Evolutionary conservation across 2,888 invertebrate genomes (phyloP).

Genomic region (Lochmaea crataegi): DNA sequence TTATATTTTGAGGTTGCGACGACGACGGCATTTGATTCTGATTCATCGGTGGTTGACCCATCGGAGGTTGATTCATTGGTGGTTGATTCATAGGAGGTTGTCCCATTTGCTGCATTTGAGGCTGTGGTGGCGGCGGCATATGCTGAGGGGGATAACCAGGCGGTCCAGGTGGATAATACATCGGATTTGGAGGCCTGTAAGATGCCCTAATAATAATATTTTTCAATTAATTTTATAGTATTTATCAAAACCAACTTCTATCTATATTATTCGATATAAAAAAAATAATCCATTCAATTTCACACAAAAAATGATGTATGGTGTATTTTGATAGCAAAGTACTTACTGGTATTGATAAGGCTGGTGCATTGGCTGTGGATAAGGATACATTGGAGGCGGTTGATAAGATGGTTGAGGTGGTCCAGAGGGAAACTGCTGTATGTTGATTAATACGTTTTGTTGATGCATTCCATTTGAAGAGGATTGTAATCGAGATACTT

Average conservation of each 20-base stretch:
- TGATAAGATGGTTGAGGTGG: constrained; percentile 64
- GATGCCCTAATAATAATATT: constrained; percentile 50
- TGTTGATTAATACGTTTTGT: constrained; percentile 75
- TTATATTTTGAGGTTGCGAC: constrained; percentile 48
- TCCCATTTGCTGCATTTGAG: constrained; percentile 60
- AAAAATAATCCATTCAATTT: too few relatives aligned
- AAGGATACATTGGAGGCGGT: constrained; percentile 65
- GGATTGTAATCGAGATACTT: constrained; percentile 63
- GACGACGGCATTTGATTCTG: constrained; percentile 45
- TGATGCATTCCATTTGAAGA: constrained; percentile 67
- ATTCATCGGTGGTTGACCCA: constrained; percentile 48
- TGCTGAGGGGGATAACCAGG: constrained; percentile 65
- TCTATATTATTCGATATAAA: too few relatives aligned
- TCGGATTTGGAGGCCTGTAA: constrained; percentile 58
- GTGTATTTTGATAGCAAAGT: constrained; percentile 24
- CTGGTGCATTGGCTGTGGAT: constrained; percentile 62
- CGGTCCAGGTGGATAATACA: constrained; percentile 60
- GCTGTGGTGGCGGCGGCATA: constrained; percentile 57
- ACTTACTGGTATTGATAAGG: constrained; percentile 63
- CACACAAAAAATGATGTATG: background rate
- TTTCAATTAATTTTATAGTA: constrained; percentile 19
- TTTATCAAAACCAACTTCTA: background rate
- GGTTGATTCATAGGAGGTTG: constrained; percentile 61
- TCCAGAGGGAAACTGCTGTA: constrained; percentile 72
- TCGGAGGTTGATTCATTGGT: constrained; percentile 52